Percentiles rank a stretch among this genome's conserved stretches.
Conservation (phyloP, 2,797 vertebrate species). For the Chloroceryle amazona region DNA sequence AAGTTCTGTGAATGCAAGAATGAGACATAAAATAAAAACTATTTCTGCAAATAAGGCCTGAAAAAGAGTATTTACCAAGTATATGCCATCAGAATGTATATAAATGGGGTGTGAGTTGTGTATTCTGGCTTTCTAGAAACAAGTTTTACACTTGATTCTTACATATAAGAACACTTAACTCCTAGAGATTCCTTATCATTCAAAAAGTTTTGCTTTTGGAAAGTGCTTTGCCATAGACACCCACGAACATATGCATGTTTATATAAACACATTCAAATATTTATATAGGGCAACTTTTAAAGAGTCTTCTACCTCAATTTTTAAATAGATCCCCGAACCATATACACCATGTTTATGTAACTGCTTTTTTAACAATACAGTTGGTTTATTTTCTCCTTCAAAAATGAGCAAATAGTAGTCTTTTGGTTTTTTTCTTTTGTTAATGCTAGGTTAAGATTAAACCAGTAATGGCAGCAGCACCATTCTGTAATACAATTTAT, state of each 20-base stretch:
- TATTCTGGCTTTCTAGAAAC: neutral
- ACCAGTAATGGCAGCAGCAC: neutral
- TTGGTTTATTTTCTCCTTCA: neutral
- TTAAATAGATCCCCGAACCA: neutral
- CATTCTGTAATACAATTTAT: neutral
- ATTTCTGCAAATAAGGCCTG: neutral
- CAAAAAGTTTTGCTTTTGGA: neutral
- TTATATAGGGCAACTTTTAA: neutral
- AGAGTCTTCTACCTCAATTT: neutral
- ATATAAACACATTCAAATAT: constrained; percentile 29
- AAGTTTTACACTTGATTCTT: neutral
- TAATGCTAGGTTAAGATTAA: neutral
- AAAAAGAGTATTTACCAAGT: neutral
- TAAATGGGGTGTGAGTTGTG: neutral
- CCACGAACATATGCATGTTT: neutral
- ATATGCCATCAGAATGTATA: neutral
- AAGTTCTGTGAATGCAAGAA: neutral
- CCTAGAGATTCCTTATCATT: neutral
- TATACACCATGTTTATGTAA: neutral
- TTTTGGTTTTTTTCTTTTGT: neutral
- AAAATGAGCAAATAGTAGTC: neutral
- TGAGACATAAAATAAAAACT: neutral
- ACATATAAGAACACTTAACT: neutral
- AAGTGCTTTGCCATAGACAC: neutral
- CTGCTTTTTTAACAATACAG: neutral